Conservation (phyloP, 2,797 vertebrate species). For the Xiphophorus birchmanni region DNA sequence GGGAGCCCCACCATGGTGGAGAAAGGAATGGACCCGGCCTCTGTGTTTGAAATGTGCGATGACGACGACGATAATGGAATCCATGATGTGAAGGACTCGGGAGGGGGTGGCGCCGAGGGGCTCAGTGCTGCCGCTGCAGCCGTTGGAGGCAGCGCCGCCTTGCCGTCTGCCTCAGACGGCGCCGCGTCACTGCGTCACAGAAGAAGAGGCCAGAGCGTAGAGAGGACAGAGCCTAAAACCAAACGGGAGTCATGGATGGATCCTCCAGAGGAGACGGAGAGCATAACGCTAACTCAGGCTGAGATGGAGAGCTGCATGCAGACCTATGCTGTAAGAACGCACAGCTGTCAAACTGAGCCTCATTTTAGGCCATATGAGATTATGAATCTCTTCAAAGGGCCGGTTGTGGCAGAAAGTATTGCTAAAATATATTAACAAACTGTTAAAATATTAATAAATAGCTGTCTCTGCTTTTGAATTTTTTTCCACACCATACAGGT, state of each 20-base stretch:
- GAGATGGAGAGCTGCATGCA: constrained; percentile 99
- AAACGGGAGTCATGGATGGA: constrained; percentile 93
- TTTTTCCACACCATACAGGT: too few species aligned
- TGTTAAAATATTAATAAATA: too few species aligned
- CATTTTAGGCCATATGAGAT: too few species aligned
- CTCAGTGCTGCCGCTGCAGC: constrained; percentile 15
- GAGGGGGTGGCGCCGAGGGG: constrained; percentile 49
- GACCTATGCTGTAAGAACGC: constrained; percentile 87
- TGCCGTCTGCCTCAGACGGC: constrained; percentile 66
- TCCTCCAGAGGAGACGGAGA: constrained; percentile 87
- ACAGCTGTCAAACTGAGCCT: background rate
- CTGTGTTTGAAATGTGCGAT: constrained; percentile 90
- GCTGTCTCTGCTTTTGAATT: too few species aligned
- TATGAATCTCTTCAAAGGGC: too few species aligned
- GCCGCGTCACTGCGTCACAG: constrained; percentile 68
- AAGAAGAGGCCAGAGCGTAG: constrained; percentile 69
- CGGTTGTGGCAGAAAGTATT: too few species aligned
- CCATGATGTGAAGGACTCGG: constrained; percentile 74
- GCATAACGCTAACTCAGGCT: constrained; percentile 88
- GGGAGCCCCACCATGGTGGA: constrained; percentile 97
- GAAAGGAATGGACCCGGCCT: constrained; percentile 90
- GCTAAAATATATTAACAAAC: too few species aligned
- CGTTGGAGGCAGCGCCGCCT: constrained; percentile 24
- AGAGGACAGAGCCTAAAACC: constrained; percentile 73
- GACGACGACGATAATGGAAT: constrained; percentile 86